These are phyloP conservation scores for Pandion haliaetus DNA, from an alignment of 2,113 vertebrate species.

Conservation along the genomic window DNA sequence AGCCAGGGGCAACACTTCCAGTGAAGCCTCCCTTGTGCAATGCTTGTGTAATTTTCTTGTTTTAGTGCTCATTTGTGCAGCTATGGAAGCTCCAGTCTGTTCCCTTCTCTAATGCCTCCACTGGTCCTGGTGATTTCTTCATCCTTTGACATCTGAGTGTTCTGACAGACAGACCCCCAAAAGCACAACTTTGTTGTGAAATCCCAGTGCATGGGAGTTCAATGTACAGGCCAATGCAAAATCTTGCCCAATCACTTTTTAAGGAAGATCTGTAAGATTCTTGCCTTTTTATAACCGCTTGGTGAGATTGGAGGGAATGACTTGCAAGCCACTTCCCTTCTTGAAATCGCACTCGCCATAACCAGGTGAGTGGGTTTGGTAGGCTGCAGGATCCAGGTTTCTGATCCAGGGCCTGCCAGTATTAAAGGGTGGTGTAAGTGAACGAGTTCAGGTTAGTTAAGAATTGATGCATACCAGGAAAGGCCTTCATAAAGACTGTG, in stretches of 20 bases:
- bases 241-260: background rate
- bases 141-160: background rate
- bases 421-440: background rate
- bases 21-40: slow-evolving; percentile 44
- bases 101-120: background rate
- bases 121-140: background rate
- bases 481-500: background rate
- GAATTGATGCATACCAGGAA: background rate
- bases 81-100: background rate
- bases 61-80: background rate
- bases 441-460: background rate
- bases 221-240: background rate
- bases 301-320: background rate
- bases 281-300: background rate
- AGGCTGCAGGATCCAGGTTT: background rate
- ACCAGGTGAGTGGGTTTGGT: background rate
- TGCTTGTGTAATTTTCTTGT: slow-evolving; percentile 25
- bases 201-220: background rate
- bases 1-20: slow-evolving; percentile 47
- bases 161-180: background rate
- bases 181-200: background rate
- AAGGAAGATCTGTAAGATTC: background rate
- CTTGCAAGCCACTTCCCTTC: background rate
- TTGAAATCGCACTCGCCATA: background rate
- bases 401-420: background rate